phyloP scores from a whole-genome alignment of 2,797 vertebrate genomes.

The Triplophysa bombifrons region DNA sequence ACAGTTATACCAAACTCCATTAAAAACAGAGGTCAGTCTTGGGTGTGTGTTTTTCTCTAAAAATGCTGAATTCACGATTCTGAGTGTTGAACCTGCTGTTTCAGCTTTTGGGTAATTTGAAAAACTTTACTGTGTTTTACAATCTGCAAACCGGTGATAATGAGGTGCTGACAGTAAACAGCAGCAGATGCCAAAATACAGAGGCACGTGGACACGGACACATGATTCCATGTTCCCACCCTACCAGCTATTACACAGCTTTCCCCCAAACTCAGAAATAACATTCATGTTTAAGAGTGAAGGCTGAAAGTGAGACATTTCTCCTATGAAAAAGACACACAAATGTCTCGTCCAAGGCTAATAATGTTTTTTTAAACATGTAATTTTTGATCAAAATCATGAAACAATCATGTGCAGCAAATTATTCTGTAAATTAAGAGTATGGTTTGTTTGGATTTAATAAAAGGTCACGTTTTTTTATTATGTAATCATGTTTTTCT shows the following conservation, averaged over 20 bases:
- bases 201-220: neutral
- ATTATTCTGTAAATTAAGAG: too few relatives aligned
- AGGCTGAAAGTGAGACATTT: too few relatives aligned
- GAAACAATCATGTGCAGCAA: too few relatives aligned
- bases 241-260: neutral
- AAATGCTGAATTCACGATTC: neutral
- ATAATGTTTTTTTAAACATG: too few relatives aligned
- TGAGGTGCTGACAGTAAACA: constrained; percentile 15
- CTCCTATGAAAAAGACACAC: too few relatives aligned
- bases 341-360: too few relatives aligned
- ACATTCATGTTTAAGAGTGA: too few relatives aligned
- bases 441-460: too few relatives aligned
- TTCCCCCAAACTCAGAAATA: neutral
- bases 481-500: too few relatives aligned
- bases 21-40: neutral
- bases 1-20: neutral
- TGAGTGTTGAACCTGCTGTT: constrained; percentile 14
- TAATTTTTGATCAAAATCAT: too few relatives aligned
- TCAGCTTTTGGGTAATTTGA: constrained; percentile 10
- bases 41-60: neutral
- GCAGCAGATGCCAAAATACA: constrained; percentile 22
- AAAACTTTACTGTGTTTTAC: constrained; percentile 14
- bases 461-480: too few relatives aligned
- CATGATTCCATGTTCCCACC: neutral
- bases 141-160: constrained; percentile 7